Conservation (phyloP, 1,140 invertebrate species). For the Hyphantria cunea region DNA sequence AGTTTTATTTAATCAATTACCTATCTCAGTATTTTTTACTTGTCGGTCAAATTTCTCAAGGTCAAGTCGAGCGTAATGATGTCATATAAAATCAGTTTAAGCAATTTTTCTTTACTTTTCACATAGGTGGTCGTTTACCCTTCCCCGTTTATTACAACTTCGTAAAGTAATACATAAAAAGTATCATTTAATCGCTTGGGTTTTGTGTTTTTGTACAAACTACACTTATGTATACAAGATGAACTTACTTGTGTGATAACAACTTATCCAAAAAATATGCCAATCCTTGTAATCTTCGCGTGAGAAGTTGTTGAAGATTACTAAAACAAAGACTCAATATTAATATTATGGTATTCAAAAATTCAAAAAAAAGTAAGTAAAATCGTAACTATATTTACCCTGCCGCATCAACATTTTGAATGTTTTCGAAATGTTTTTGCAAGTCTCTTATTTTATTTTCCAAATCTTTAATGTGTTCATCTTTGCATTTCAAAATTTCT, state of each 20-base stretch:
- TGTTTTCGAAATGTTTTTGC: slow-evolving; percentile 59
- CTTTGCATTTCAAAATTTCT: slow-evolving; percentile 76
- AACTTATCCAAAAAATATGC: slow-evolving; percentile 88
- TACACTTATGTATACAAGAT: too few species aligned
- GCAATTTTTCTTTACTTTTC: too few species aligned
- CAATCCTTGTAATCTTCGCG: slow-evolving; percentile 86
- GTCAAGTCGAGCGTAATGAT: too few species aligned
- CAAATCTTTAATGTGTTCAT: slow-evolving; percentile 72
- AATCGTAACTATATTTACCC: slow-evolving; percentile 42
- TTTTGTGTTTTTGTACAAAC: too few species aligned
- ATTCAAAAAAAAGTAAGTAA: background rate
- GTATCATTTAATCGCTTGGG: too few species aligned
- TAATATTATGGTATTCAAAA: background rate
- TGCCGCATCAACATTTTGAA: slow-evolving; percentile 47
- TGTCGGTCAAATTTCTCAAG: too few species aligned
- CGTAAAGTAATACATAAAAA: too few species aligned
- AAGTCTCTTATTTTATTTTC: slow-evolving; percentile 65
- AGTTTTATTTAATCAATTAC: background rate
- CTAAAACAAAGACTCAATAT: slow-evolving; percentile 50
- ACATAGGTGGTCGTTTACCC: background rate
- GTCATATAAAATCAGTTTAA: too few species aligned
- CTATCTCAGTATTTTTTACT: too few species aligned
- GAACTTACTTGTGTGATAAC: slow-evolving; percentile 83
- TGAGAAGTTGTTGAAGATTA: slow-evolving; percentile 81
- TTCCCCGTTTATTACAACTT: too few species aligned